Percentiles rank a stretch among this genome's conserved stretches.
Evolutionary conservation across 2,113 vertebrate genomes (phyloP).

Genomic region (Coreoperca whiteheadi): DNA sequence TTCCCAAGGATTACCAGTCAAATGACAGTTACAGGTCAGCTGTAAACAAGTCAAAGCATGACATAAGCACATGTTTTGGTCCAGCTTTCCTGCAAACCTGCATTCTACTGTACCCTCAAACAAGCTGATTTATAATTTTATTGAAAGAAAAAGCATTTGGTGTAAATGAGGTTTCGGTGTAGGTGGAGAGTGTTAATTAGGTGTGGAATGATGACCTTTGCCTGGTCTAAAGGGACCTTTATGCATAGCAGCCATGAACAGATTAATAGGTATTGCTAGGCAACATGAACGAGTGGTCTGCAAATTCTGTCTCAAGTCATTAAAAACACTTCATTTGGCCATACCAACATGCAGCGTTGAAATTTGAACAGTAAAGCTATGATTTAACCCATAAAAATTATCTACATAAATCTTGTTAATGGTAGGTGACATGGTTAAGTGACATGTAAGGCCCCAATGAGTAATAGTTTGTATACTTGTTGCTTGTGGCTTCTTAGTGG

Average conservation of each 20-base stretch:
- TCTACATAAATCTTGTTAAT: constrained; percentile 17
- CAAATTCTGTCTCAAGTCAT: constrained; percentile 70
- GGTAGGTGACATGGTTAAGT: not conserved
- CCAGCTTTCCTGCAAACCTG: constrained; percentile 32
- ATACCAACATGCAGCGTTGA: constrained; percentile 22
- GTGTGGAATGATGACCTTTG: constrained; percentile 78
- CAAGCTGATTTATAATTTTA: constrained; percentile 26
- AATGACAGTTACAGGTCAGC: constrained; percentile 74
- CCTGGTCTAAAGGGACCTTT: constrained; percentile 63
- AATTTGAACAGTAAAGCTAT: constrained; percentile 24
- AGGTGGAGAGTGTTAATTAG: constrained; percentile 70
- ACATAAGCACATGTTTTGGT: constrained; percentile 68
- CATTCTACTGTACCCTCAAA: constrained; percentile 43
- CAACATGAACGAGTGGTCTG: constrained; percentile 66
- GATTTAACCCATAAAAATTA: constrained; percentile 22
- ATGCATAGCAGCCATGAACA: constrained; percentile 61
- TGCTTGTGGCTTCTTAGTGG: constrained; percentile 12
- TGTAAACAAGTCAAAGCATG: constrained; percentile 79
- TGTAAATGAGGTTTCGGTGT: constrained; percentile 34
- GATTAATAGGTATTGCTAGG: constrained; percentile 77
- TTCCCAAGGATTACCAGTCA: constrained; percentile 73
- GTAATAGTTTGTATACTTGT: not conserved
- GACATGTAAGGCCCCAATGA: not conserved
- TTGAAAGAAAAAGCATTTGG: constrained; percentile 40
- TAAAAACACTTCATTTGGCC: constrained; percentile 63